Evolutionary conservation across 2,113 vertebrate species (phyloP), one percentile per base, ranked within the genome.

Genomic region (Dromaius novaehollandiae): DNA sequence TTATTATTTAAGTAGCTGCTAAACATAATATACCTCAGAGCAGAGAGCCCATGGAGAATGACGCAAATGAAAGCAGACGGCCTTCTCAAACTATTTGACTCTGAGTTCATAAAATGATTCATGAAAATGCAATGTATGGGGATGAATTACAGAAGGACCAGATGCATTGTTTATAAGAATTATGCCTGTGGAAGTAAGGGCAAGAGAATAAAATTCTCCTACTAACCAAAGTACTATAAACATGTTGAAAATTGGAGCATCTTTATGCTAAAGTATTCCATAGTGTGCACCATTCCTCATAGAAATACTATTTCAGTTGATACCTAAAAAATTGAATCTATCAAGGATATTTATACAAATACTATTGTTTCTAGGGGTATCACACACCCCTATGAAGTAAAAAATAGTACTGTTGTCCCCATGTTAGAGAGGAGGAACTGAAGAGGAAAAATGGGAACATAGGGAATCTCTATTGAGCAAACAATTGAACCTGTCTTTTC

Each of bases 1-100:
- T 68, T 71, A 74, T 56, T 66, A 86, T 86, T 95, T 86, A 80
- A 77, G 82, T 81, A 96, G 73, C 70, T 95, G 83, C 74, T 93
- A 66, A 83, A 81, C 82, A 82, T 42, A 87, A 40, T 30, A 30
- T 73, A 68, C n/a, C 30, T 87, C 55, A 87, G 70, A 92, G 70
- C 66, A 84, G 70, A 91, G 63, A 63, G n/a, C 50, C 64, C 50
- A 42, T 1, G 2, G n/a, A 93, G 50, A 93, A 77, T 87, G 51
- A 94, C 71, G 81, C 24, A 94, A 91, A 95, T 92, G 86, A 90
- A 95, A 93, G 65, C 50, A 55, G 86, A 89, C 2, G 1, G 55
- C 71, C 38, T 93, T 95, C 71, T 86, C 71, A 95, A 88, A 80
- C 15, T 66, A 79, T 88, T 90, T 89, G 73, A 64, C 34, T 92